Evolutionary conservation across 2,888 invertebrate genomes (phyloP).

Genomic region (Litoditis marina): DNA sequence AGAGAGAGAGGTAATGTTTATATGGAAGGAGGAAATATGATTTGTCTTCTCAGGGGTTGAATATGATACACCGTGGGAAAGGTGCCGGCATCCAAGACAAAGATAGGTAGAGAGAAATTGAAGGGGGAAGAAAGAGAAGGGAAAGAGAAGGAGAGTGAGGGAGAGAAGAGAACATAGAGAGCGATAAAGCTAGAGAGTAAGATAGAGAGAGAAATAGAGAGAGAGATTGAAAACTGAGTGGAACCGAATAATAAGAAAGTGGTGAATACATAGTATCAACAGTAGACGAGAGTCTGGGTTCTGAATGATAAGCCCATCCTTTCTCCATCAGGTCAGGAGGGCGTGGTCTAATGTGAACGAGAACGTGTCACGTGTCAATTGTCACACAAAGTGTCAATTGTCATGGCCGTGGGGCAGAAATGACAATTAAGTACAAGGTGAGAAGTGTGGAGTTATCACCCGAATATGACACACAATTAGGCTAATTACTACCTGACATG

Average conservation of each 20-base stretch:
- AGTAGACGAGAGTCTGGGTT: background rate
- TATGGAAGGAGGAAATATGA: too few relatives aligned
- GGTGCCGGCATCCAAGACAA: constrained; percentile 8
- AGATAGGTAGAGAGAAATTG: background rate
- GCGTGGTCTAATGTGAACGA: background rate
- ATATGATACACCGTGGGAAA: constrained; percentile 16
- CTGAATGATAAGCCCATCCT: background rate
- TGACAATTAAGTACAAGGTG: too few relatives aligned
- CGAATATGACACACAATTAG: too few relatives aligned
- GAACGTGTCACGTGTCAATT: background rate
- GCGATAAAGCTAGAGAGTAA: background rate
- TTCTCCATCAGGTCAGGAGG: background rate
- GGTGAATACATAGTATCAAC: background rate
- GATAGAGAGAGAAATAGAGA: background rate
- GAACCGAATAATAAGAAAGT: background rate
- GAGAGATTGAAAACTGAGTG: background rate
- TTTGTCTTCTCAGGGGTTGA: constrained; percentile 9
- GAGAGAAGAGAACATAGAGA: background rate
- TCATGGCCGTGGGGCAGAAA: too few relatives aligned
- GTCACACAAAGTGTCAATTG: background rate
- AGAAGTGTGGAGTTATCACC: too few relatives aligned
- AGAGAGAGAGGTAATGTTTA: background rate
- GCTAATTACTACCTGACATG: too few relatives aligned
- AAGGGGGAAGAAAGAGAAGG: background rate
- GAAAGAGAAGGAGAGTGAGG: background rate